phyloP scores from a whole-genome alignment of 2,113 vertebrate species.

The Bettongia penicillata region DNA sequence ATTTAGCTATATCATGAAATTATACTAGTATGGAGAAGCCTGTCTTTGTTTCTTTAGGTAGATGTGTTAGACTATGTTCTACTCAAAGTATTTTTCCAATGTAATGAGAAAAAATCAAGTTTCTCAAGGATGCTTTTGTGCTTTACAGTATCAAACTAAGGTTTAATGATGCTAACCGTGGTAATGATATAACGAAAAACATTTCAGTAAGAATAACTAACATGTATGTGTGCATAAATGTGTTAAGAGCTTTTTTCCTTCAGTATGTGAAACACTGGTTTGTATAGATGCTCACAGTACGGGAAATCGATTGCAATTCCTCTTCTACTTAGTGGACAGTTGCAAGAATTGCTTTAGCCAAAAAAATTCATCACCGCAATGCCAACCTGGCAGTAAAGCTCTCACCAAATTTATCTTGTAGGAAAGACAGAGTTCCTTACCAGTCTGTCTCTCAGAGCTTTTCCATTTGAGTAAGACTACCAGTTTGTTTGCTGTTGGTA shows the following conservation, averaged over 20 bases:
- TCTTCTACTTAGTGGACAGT: neutral
- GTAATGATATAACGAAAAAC: conserved; percentile 5
- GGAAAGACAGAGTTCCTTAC: neutral
- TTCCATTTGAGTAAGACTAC: neutral
- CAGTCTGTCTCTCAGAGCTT: neutral
- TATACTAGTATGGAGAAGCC: conserved; percentile 28
- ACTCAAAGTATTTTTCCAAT: conserved; percentile 35
- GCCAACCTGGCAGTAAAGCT: neutral
- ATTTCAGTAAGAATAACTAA: conserved; percentile 29
- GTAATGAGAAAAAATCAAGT: conserved; percentile 1
- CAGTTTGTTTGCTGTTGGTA: neutral
- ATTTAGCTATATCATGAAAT: neutral
- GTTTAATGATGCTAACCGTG: neutral
- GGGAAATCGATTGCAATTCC: neutral
- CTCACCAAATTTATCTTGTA: neutral
- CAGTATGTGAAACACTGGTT: neutral
- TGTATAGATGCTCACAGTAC: neutral
- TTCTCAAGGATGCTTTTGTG: conserved; percentile 18
- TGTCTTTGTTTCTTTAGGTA: conserved; percentile 39
- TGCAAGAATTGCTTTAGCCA: neutral
- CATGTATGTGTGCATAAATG: neutral
- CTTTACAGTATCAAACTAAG: conserved; percentile 21
- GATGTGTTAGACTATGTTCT: neutral
- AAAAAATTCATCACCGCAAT: neutral
- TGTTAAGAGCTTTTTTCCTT: neutral